phyloP scores from a whole-genome alignment of 2,888 invertebrate species.

The Prosapia bicincta region DNA sequence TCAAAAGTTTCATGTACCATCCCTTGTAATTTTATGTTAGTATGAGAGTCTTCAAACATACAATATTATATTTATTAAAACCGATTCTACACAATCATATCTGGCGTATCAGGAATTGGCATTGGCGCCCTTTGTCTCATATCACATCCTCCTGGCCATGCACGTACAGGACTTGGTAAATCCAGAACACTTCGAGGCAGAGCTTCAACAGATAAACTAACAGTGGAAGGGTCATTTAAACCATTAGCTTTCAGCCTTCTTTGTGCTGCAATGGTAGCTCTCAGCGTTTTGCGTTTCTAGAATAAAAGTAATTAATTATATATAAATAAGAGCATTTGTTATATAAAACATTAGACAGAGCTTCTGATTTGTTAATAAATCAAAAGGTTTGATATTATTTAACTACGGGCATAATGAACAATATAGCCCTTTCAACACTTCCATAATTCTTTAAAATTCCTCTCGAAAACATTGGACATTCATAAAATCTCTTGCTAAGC shows the following conservation, averaged over 20 bases:
- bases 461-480: too few relatives aligned
- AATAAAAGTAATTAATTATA: slow-evolving; percentile 44
- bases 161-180: slow-evolving; percentile 59
- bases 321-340: too few relatives aligned
- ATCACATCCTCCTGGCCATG: slow-evolving; percentile 62
- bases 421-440: too few relatives aligned
- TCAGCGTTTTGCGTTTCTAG: slow-evolving; percentile 84
- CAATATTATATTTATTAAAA: background rate
- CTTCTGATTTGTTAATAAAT: too few relatives aligned
- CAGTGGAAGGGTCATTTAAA: slow-evolving; percentile 67
- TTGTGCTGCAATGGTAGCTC: slow-evolving; percentile 75
- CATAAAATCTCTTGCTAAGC: too few relatives aligned
- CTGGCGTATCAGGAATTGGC: slow-evolving; percentile 23
- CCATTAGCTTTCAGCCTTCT: slow-evolving; percentile 76
- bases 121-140: slow-evolving; percentile 54
- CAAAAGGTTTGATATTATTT: too few relatives aligned
- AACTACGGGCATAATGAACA: too few relatives aligned
- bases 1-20: too few relatives aligned
- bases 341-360: too few relatives aligned
- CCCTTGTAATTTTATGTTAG: too few relatives aligned
- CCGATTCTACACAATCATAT: slow-evolving; percentile 24
- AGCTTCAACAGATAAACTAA: slow-evolving; percentile 75
- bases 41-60: too few relatives aligned
- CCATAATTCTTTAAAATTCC: too few relatives aligned
- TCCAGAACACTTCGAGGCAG: slow-evolving; percentile 43